Percentiles rank a stretch among this genome's conserved stretches.
Conservation (phyloP, 2,888 invertebrate species). For the Ceratothoa steindachneri region DNA sequence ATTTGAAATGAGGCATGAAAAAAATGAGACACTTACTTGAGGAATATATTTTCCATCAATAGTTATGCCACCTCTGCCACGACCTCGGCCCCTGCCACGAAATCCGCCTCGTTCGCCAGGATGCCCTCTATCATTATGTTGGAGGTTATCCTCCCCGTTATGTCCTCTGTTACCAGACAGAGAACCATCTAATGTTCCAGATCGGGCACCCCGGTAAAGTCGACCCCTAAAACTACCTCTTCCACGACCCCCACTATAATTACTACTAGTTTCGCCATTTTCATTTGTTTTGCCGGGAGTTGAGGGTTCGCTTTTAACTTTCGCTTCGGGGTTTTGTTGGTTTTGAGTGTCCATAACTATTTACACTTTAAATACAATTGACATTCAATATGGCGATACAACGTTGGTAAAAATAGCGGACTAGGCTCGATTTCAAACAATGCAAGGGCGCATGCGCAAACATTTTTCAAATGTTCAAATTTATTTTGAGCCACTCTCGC, state of each 20-base stretch:
- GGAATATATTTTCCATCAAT: neutral
- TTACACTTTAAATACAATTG: neutral
- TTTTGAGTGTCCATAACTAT: slow-evolving; percentile 19
- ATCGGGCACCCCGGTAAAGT: slow-evolving; percentile 4
- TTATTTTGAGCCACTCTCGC: neutral
- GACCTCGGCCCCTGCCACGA: neutral
- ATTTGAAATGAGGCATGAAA: no score
- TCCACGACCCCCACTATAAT: slow-evolving; percentile 34
- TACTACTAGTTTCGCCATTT: slow-evolving; percentile 31
- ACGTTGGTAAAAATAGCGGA: neutral
- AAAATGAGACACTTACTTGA: slow-evolving; percentile 7
- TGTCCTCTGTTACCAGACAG: neutral
- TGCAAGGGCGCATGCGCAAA: neutral
- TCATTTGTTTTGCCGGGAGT: slow-evolving; percentile 39
- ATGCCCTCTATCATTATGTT: neutral
- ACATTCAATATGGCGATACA: slow-evolving; percentile 7
- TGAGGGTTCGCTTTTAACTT: slow-evolving; percentile 38
- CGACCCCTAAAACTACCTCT: neutral
- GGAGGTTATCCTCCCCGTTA: neutral
- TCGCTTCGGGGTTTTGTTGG: slow-evolving; percentile 27
- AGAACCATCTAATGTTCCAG: neutral
- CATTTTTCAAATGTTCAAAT: neutral
- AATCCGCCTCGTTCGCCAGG: slow-evolving; percentile 2
- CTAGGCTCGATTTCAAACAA: slow-evolving; percentile 3
- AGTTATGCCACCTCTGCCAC: neutral